These are phyloP conservation scores for Diacarnus erythraeanus DNA, from an alignment of 37 sponge, comb jelly and placozoan species.

Conservation along the genomic window DNA sequence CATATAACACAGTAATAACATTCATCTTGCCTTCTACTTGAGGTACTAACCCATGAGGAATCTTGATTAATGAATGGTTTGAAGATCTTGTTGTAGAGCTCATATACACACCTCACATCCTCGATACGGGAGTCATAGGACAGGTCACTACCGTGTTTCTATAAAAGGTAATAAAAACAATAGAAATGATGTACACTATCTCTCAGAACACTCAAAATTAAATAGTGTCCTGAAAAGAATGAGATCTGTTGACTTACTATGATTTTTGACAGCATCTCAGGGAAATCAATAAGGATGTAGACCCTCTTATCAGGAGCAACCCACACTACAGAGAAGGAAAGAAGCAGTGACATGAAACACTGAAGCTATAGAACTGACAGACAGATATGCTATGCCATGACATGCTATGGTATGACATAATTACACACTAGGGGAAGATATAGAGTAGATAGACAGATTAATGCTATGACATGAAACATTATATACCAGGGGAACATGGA, in stretches of 20 bases:
- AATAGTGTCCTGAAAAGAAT: no score
- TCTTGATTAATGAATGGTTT: conserved; percentile 2
- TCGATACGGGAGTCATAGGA: conserved; percentile 7
- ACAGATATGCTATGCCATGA: no score
- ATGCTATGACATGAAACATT: no score
- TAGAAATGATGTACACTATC: not conserved
- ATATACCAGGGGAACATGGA: no score
- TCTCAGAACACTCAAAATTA: not conserved
- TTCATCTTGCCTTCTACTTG: no score
- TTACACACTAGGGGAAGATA: no score
- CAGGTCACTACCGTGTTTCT: not conserved
- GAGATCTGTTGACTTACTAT: not conserved
- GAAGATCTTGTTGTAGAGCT: conserved; percentile 11
- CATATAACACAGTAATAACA: no score
- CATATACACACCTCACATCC: not conserved
- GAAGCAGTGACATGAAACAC: not conserved
- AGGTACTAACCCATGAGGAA: conserved; percentile 14
- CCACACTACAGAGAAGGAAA: conserved; percentile 20
- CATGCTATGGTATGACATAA: no score
- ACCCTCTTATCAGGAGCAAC: conserved; percentile 24
- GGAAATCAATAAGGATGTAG: conserved; percentile 42
- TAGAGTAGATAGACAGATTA: no score
- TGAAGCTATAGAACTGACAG: not conserved
- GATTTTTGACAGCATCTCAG: conserved; percentile 23
- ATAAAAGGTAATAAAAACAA: not conserved